These are phyloP conservation scores for Thalassaphorura encarpata DNA, from an alignment of 1,140 invertebrate genomes.

Conservation along the genomic window DNA sequence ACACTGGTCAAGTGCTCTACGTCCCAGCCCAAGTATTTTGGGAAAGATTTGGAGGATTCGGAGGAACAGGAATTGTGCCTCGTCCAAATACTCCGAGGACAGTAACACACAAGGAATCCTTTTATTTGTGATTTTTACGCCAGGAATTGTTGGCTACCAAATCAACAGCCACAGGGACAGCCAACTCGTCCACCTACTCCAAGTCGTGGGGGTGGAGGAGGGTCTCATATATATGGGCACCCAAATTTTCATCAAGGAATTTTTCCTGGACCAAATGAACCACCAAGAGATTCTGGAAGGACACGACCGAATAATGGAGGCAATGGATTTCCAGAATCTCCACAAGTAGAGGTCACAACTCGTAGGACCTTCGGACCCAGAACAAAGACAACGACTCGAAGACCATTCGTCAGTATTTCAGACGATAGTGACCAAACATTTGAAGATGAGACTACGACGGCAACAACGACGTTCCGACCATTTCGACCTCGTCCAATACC, in stretches of 20 bases:
- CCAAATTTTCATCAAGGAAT: not conserved
- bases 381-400: not conserved
- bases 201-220: not conserved
- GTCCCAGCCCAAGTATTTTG: constrained; percentile 6
- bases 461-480: no score
- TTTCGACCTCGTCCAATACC: no score
- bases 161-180: not conserved
- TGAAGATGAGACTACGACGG: no score
- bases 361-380: not conserved
- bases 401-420: no score
- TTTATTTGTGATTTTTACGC: not conserved
- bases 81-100: not conserved
- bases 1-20: not conserved
- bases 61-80: no score
- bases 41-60: not conserved
- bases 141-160: not conserved
- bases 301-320: no score
- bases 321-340: not conserved
- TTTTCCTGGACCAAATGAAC: not conserved
- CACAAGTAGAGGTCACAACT: not conserved
- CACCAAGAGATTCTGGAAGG: not conserved
- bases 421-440: no score
- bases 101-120: not conserved
- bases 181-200: not conserved
- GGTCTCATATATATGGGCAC: not conserved